phyloP scores from a whole-genome alignment of 2,113 vertebrate genomes.

The Ammodytes dubius region DNA sequence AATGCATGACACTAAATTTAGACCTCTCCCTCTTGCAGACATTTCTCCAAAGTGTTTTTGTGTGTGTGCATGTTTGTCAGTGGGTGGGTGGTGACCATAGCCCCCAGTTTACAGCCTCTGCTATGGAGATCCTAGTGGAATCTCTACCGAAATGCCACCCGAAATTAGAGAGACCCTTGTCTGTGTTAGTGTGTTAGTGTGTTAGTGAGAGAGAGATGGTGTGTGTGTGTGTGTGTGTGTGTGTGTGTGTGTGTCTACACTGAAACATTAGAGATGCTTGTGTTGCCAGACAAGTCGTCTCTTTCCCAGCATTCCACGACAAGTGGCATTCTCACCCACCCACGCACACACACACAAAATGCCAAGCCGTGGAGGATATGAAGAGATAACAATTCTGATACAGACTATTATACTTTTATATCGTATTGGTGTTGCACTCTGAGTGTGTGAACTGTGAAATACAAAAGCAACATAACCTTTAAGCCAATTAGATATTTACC shows the following conservation, averaged over 20 bases:
- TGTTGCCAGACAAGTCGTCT: constrained; percentile 63
- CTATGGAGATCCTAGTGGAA: constrained; percentile 79
- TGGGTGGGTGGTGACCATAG: constrained; percentile 62
- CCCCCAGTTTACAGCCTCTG: constrained; percentile 60
- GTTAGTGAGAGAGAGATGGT: constrained; percentile 1
- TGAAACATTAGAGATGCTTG: constrained; percentile 61
- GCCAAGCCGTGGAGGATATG: constrained; percentile 26
- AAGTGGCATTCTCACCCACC: constrained; percentile 35
- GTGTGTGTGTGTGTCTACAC: constrained; percentile 26
- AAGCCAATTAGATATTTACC: constrained; percentile 8
- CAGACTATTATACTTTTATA: not conserved
- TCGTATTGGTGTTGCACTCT: constrained; percentile 16
- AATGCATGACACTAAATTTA: constrained; percentile 77
- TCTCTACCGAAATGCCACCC: constrained; percentile 77
- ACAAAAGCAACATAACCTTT: constrained; percentile 2
- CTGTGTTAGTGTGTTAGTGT: constrained; percentile 47
- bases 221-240: constrained; percentile 30
- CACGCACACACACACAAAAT: constrained; percentile 45
- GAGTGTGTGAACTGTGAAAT: constrained; percentile 17
- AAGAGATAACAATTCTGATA: constrained; percentile 20
- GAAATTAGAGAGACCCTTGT: constrained; percentile 81
- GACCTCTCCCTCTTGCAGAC: constrained; percentile 65
- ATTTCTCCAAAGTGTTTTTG: constrained; percentile 61
- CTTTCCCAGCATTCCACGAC: constrained; percentile 55
- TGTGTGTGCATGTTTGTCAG: constrained; percentile 25